Evolutionary conservation across 1,140 invertebrate genomes (phyloP).

Genomic region (Drosophila ironensis): DNA sequence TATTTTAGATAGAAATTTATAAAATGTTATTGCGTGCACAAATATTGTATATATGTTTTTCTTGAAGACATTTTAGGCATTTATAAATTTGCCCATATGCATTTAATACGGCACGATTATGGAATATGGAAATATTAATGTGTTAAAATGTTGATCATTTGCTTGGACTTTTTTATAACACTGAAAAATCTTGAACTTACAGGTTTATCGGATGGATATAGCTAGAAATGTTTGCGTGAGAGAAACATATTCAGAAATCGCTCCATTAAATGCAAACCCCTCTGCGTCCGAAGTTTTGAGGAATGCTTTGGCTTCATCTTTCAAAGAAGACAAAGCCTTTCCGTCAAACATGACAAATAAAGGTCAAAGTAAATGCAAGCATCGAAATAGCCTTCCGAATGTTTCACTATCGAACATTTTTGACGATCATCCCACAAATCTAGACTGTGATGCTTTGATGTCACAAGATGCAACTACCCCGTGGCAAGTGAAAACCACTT

Average conservation of each 20-base stretch:
- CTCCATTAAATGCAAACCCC: constrained; percentile 15
- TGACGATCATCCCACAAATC: constrained; percentile 19
- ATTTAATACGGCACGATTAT: too few relatives aligned
- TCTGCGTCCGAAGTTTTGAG: not conserved
- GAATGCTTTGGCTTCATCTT: constrained; percentile 1
- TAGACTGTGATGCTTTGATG: not conserved
- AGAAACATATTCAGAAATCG: constrained; percentile 57
- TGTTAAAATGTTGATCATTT: too few relatives aligned
- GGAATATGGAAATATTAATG: too few relatives aligned
- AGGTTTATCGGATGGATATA: constrained; percentile 90
- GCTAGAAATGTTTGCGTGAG: constrained; percentile 88
- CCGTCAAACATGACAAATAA: constrained; percentile 23
- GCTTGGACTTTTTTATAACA: not conserved
- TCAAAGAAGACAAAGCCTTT: constrained; percentile 30
- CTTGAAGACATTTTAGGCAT: not conserved
- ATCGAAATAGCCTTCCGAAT: constrained; percentile 74
- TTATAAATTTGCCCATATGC: too few relatives aligned
- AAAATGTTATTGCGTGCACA: not conserved
- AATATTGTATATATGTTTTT: not conserved
- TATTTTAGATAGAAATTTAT: not conserved
- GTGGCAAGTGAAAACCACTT: constrained; percentile 51
- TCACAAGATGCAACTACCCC: constrained; percentile 10
- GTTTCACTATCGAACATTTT: constrained; percentile 53
- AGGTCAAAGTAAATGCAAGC: constrained; percentile 30
- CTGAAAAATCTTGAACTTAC: not conserved